phyloP scores from a whole-genome alignment of 1,140 invertebrate species.

The Drosophila nigrodunni region DNA sequence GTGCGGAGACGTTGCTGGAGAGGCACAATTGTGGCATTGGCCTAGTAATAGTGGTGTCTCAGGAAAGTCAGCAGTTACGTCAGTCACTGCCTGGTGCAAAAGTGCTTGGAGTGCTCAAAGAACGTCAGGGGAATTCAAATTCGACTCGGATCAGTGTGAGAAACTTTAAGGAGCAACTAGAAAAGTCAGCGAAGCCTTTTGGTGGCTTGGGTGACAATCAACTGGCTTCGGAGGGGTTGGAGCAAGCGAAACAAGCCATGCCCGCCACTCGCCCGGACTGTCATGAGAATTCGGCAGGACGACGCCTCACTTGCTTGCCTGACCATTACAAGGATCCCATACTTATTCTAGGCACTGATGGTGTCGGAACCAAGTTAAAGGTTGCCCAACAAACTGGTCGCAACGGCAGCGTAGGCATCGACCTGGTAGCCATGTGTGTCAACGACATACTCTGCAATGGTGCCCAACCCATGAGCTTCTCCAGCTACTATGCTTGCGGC shows the following conservation, averaged over 20 bases:
- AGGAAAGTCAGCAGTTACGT: constrained; percentile 59
- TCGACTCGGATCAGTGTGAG: constrained; percentile 49
- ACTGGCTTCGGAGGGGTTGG: constrained; percentile 37
- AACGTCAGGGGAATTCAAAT: neutral
- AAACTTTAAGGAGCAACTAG: constrained; percentile 67
- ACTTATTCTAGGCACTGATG: constrained; percentile 97
- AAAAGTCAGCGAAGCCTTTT: constrained; percentile 47
- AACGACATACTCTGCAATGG: constrained; percentile 98
- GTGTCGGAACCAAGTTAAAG: constrained; percentile 98
- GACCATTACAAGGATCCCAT: constrained; percentile 91
- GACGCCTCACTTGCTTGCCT: constrained; percentile 62
- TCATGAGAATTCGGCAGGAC: constrained; percentile 57
- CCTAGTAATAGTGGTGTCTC: constrained; percentile 89
- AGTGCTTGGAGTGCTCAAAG: constrained; percentile 69
- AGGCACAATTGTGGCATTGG: constrained; percentile 98
- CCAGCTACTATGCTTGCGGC: constrained; percentile 98
- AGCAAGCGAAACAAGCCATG: neutral
- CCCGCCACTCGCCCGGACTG: constrained; percentile 39
- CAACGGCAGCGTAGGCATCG: constrained; percentile 95
- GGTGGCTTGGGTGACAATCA: constrained; percentile 38
- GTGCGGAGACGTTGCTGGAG: constrained; percentile 90
- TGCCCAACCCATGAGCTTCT: constrained; percentile 96
- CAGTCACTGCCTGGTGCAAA: constrained; percentile 61
- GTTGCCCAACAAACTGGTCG: constrained; percentile 92
- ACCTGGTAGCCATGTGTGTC: constrained; percentile 99